Evolutionary conservation across 2,113 vertebrate species (phyloP).

Genomic region (Saccopteryx bilineata): DNA sequence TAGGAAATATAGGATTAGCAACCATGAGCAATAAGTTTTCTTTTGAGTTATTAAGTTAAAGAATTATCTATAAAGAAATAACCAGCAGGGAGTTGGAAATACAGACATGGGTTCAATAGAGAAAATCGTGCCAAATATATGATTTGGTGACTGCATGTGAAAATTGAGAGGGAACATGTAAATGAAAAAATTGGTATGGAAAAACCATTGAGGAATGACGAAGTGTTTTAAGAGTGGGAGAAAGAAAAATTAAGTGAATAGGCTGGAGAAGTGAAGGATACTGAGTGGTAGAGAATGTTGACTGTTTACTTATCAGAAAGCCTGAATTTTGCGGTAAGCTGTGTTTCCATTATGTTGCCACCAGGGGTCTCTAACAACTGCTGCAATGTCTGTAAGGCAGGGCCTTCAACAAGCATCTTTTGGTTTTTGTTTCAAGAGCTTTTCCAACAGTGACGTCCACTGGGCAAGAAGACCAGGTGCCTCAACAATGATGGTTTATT

Average conservation of each 20-base stretch:
- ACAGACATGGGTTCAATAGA: neutral
- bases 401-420: neutral
- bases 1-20: neutral
- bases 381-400: neutral
- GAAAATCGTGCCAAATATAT: neutral
- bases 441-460: neutral
- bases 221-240: neutral
- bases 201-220: neutral
- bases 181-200: neutral
- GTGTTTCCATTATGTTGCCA: conserved; percentile 35
- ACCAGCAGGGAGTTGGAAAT: neutral
- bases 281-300: neutral
- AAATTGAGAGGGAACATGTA: neutral
- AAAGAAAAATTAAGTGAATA: neutral
- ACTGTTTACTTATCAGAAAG: neutral
- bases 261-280: neutral
- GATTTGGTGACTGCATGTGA: neutral
- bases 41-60: conserved; percentile 2
- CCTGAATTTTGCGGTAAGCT: neutral
- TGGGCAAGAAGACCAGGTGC: neutral
- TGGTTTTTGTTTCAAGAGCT: neutral
- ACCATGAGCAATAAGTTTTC: neutral
- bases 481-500: neutral
- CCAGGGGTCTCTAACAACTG: conserved; percentile 46
- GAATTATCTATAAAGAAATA: neutral